Evolutionary conservation across 2,113 vertebrate species (phyloP).

Genomic region (Brienomyrus brachyistius): DNA sequence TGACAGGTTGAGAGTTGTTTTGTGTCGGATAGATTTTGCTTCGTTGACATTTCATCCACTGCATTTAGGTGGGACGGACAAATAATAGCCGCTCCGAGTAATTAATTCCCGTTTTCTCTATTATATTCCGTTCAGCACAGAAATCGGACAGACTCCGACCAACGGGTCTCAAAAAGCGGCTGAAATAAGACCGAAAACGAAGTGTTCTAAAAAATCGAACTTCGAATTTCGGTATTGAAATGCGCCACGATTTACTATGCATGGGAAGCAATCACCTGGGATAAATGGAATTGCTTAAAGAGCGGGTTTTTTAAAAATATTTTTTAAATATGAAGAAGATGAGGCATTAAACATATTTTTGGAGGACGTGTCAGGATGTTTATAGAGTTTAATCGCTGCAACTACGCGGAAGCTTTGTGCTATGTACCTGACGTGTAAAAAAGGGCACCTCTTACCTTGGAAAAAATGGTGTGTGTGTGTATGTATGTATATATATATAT

Average conservation of each 20-base stretch:
- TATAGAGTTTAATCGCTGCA: conserved; percentile 5
- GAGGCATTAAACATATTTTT: background rate
- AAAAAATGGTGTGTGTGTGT: background rate
- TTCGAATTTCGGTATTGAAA: background rate
- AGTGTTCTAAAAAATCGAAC: background rate
- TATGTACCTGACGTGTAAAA: background rate
- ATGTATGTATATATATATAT: background rate
- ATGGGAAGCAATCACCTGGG: conserved; percentile 8
- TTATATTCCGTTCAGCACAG: conserved; percentile 21
- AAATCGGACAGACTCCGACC: background rate
- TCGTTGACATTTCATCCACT: conserved; percentile 14
- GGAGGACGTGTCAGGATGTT: background rate
- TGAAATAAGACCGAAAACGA: background rate
- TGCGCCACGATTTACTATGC: background rate
- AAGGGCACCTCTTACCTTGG: background rate
- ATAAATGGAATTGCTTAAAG: background rate
- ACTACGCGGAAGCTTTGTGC: background rate
- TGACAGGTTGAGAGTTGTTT: conserved; percentile 29
- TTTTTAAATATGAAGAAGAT: background rate
- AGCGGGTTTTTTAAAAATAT: background rate
- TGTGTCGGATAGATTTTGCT: conserved; percentile 22
- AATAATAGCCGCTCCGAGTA: conserved; percentile 25
- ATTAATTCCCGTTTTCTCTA: conserved; percentile 11
- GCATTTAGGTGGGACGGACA: conserved; percentile 23
- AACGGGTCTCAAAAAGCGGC: background rate